Base-by-base conservation (phyloP, 2,113 vertebrate genomes). In the Formicarius rufipectus region DNA sequence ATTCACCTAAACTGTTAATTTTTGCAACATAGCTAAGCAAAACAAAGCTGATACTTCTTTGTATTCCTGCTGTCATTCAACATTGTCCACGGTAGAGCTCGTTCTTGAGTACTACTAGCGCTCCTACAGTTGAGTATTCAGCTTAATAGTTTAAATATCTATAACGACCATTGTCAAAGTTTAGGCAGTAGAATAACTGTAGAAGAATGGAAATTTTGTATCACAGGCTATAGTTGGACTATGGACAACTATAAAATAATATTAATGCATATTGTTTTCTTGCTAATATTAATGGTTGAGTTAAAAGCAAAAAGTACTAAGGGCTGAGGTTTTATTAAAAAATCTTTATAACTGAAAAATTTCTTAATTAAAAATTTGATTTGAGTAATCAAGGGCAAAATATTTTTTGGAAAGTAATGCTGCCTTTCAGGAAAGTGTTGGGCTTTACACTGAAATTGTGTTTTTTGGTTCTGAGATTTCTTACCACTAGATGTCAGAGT, bases 401-500 rank as follows among this genome's bases (percentile, higher is more conserved):
- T 33, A 37, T 7, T 50, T 81, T 79, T 50, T 56, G 2, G 14
- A 62, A 83, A 74, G 42, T 9, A 63, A 20, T 63, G 20, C 8
- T 63, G 16, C 39, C 7, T 92, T 92, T 76, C 24, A 63, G 12
- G 6, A 7, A 8, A 33, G 2, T 2, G 4, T 24, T 76, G 21
- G 8, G 11, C 12, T 95, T 81, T 30, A 22, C 9, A n/a, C 4
- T 39, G n/a, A 50, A 79, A 58, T 15, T 14, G 12, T 17, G 7
- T 0, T 0, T 8, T 69, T 63, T 67, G 74, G 55, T 58, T 83
- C 22, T 75, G 60, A 69, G 17, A 55, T 92, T 93, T 81, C 74
- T 84, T 39, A 62, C 93, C 94, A 96, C 95, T 97, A 97, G 96
- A 77, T 96, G 96, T 96, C 97, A 87, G 24, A 71, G 73, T 49